Evolutionary conservation across 2,113 vertebrate species (phyloP).

Genomic region (Peromyscus maniculatus): DNA sequence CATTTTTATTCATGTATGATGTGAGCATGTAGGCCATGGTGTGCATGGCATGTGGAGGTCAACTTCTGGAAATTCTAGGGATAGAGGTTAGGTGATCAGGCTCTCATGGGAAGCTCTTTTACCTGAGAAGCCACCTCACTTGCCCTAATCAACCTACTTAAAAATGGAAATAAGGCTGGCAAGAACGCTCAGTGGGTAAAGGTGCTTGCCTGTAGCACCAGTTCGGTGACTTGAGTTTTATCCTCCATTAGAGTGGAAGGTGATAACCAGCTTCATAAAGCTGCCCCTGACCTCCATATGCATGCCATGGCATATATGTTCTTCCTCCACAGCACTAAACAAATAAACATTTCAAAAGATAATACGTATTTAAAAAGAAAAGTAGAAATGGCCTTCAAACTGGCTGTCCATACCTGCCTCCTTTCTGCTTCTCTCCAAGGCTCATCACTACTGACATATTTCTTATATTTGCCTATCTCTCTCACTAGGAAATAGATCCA

Average conservation of each 20-base stretch:
- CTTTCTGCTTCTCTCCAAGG: not conserved
- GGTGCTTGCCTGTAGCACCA: not conserved
- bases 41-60: too few species aligned
- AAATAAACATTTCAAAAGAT: not conserved
- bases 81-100: not conserved
- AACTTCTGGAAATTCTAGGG: not conserved
- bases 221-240: not conserved
- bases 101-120: not conserved
- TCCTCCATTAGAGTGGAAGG: too few species aligned
- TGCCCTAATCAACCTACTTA: not conserved
- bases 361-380: not conserved
- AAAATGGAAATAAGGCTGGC: not conserved
- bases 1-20: not conserved
- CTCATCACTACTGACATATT: not conserved
- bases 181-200: not conserved
- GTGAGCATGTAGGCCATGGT: too few species aligned
- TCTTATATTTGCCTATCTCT: constrained; percentile 3
- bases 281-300: not conserved
- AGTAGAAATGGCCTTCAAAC: not conserved
- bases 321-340: not conserved
- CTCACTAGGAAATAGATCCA: not conserved
- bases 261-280: too few species aligned
- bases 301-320: too few species aligned
- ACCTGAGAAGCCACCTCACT: not conserved
- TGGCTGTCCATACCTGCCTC: not conserved